phyloP scores from a whole-genome alignment of 2,888 invertebrate genomes.

The Masnerella sp. region DNA sequence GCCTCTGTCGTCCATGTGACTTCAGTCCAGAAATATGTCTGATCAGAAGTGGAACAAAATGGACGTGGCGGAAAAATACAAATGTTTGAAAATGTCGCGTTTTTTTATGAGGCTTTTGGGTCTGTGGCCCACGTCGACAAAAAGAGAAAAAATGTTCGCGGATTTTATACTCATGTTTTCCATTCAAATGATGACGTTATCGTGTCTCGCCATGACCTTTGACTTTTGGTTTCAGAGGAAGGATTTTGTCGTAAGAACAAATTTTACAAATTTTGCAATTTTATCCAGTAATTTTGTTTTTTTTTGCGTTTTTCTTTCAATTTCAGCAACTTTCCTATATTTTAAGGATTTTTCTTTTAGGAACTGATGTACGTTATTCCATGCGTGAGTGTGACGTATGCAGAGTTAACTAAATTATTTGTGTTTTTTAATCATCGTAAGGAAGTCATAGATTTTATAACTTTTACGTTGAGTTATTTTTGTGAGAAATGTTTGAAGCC shows the following conservation, averaged over 20 bases:
- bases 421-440: conserved; percentile 58
- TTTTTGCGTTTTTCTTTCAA: too few relatives aligned
- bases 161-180: conserved; percentile 57
- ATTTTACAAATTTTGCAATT: too few relatives aligned
- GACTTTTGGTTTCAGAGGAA: conserved; percentile 62
- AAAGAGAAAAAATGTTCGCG: conserved; percentile 58
- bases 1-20: too few relatives aligned
- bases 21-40: too few relatives aligned
- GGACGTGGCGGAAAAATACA: conserved; percentile 40
- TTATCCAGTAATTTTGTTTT: not conserved
- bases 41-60: too few relatives aligned
- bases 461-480: conserved; percentile 59
- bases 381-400: conserved; percentile 50
- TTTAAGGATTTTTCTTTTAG: conserved; percentile 31
- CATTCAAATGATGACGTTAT: conserved; percentile 56
- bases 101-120: conserved; percentile 64
- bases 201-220: conserved; percentile 49
- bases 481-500: conserved; percentile 59
- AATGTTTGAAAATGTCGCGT: conserved; percentile 59
- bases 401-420: conserved; percentile 57
- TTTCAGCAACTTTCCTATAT: not conserved
- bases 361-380: conserved; percentile 60
- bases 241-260: conserved; percentile 61
- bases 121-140: conserved; percentile 62
- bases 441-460: conserved; percentile 61